Evolutionary conservation across 2,888 invertebrate genomes (phyloP), one percentile per base, ranked within the genome.

Genomic region (Bellardia bayeri): DNA sequence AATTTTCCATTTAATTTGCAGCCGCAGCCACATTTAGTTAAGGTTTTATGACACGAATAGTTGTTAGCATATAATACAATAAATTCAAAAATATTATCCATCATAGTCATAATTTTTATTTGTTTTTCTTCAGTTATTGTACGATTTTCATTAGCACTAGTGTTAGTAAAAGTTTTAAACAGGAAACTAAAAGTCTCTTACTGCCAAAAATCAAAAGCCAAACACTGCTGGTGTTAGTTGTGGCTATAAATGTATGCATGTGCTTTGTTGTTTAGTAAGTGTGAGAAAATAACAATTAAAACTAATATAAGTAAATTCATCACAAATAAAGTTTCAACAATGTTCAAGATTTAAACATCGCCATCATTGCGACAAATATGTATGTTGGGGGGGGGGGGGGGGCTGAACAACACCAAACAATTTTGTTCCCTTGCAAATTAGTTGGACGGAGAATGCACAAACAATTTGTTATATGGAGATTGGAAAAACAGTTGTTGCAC

Each of bases 401-500:
- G 66, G 49, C 11, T 23, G 72, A 68, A 23, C 14, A 7, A 82
- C 30, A 61, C n/a, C 58, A 74, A 74, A 23, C 16, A 64, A 0
- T 6, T 42, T 33, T 54, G 51, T 68, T 63, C 4, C 63, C 9
- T 30, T 16, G 30, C 42, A 64, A 51, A 42, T 51, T 33, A 71
- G 63, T 61, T 42, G 4, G 33, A 13, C 7, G 37, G 11, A 23
- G 8, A 37, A 37, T 8, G 33, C 2, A 45, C 1, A n/a, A 42
- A 9, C 72, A 23, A 23, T 45, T 13, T 33, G 16, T 37, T n/a
- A 56, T 6, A 13, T 78, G 58, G 0, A 30, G 64, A 13, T 42
- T 63, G 11, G 30, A 30, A 49, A 42, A 63, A 23, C 42, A 63
- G 80, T 78, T 80, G 14, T 74, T 69, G 42, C 75, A 90, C 90